Conservation (phyloP, 2,113 vertebrate species). For the Polyodon spathula region DNA sequence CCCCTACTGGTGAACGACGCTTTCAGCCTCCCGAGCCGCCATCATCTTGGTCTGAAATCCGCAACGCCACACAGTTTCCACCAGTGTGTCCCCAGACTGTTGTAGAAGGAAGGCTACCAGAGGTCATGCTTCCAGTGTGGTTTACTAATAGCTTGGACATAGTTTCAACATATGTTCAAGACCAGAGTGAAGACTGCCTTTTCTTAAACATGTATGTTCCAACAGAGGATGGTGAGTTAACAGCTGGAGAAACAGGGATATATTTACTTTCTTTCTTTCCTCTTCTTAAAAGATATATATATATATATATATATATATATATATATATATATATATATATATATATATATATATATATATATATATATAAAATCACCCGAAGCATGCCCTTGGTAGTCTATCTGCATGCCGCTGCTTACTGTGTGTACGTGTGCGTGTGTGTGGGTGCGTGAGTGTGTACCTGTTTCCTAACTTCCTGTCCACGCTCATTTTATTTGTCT, state of each 20-base stretch:
- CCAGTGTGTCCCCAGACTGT: constrained; percentile 97
- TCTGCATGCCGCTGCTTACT: constrained; percentile 71
- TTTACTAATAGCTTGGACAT: constrained; percentile 96
- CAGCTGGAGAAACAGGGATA: constrained; percentile 51
- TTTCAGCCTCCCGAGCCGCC: constrained; percentile 94
- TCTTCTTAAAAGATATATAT: constrained; percentile 33
- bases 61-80: constrained; percentile 88
- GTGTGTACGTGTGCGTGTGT: constrained; percentile 19
- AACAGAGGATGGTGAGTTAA: constrained; percentile 98
- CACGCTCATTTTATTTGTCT: constrained; percentile 41
- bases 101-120: constrained; percentile 87
- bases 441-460: constrained; percentile 40
- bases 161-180: constrained; percentile 91
- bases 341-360: no score
- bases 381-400: constrained; percentile 64
- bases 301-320: constrained; percentile 49
- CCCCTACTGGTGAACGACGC: constrained; percentile 83
- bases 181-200: constrained; percentile 97
- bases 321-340: no score
- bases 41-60: constrained; percentile 75
- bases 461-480: constrained; percentile 38
- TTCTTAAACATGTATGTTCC: constrained; percentile 97
- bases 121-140: constrained; percentile 98
- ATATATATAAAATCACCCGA: constrained; percentile 52
- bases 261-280: constrained; percentile 43